Evolutionary conservation across 1,140 invertebrate species (phyloP).

Genomic region (Conus betulinus): DNA sequence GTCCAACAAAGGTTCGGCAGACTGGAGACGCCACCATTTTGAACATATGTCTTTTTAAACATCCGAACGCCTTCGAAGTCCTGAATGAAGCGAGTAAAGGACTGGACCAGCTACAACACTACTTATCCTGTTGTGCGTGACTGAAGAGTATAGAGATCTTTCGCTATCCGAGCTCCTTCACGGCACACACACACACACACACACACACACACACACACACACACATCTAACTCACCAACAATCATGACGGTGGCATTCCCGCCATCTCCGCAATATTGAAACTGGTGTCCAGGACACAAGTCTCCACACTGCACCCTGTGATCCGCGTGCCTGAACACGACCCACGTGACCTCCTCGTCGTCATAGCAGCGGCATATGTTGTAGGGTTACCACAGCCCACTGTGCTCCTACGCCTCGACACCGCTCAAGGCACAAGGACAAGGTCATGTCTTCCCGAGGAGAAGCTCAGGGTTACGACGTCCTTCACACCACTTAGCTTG

Average conservation of each 20-base stretch:
- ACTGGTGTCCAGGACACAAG: not conserved
- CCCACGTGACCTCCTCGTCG: not conserved
- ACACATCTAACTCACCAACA: not conserved
- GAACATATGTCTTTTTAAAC: no score
- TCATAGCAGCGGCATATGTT: not conserved
- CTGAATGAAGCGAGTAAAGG: no score
- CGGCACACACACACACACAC: not conserved
- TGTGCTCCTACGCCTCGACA: not conserved
- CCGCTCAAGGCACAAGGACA: constrained; percentile 3
- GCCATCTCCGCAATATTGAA: not conserved
- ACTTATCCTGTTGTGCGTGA: no score
- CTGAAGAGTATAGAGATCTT: no score
- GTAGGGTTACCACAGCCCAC: constrained; percentile 1
- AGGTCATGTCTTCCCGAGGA: not conserved
- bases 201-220: constrained; percentile 10
- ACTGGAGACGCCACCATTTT: no score
- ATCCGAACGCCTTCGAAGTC: no score
- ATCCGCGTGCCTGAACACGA: not conserved
- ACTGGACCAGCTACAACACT: no score
- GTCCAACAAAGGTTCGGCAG: no score
- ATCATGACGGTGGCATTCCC: not conserved
- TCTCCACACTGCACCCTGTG: not conserved
- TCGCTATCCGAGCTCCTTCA: not conserved
- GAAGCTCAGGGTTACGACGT: not conserved
- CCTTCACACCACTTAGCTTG: not conserved